Base-by-base conservation (phyloP, 2,888 invertebrate species). In the Erannis defoliaria region DNA sequence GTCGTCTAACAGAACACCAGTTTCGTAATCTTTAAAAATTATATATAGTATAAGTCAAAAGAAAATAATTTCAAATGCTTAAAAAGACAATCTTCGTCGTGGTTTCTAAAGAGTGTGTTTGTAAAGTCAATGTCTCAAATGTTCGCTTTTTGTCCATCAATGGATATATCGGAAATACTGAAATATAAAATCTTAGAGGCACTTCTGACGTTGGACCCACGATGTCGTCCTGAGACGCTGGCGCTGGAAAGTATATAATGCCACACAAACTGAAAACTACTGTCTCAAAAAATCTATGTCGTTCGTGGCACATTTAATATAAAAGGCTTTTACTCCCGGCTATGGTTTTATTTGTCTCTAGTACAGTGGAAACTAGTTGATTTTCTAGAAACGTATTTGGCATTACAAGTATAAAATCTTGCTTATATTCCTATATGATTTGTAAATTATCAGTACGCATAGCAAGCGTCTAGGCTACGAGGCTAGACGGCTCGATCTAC, bases 81-180 rank as follows among this genome's bases (percentile, higher is more conserved):
- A 1, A 26, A 26, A 26, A 2, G 8, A 26, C 8, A n/a, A 26
- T 4, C 26, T 26, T 1, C 4, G 1, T 26, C 26, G 1, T 6
- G 3, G 10, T 38, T 38, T 10, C 5, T 6, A 50, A 45, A 43
- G 5, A 26, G 18, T 48, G 40, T 48, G 53, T 53, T 21, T 45
- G 16, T 19, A 59, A 59, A 60, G 38, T 48, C 42, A 49, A 76
- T 77, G 70, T 80, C 68, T 72, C 78, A 73, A 74, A 76, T 80
- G 72, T 78, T 71, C 57, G 88, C 89, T 89, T 89, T 87, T 67
- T 89, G 85, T 60, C 26, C 14, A 84, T 66, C 69, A 70, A 73
- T 72, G 67, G 60, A 65, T 60, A 51, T 57, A 70, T 72, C 67
- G 70, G 63, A 70, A 67, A 66, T 48, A 62, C 49, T 42, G 29